Conservation (phyloP, 2,113 vertebrate genomes). For the Sialia sialis region DNA sequence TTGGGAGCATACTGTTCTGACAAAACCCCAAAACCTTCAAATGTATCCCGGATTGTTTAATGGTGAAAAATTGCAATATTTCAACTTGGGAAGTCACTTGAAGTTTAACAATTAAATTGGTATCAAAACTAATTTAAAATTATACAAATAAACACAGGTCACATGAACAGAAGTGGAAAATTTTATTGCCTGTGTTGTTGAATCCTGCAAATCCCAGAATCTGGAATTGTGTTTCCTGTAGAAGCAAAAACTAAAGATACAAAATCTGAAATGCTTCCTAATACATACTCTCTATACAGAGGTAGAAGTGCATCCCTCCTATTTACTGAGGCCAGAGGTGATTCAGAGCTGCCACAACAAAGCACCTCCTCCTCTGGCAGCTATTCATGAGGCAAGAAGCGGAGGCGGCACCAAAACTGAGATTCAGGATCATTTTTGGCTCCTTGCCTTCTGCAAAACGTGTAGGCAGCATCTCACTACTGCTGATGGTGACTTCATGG, state of each 20-base stretch:
- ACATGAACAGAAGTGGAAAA: not conserved
- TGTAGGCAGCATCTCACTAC: not conserved
- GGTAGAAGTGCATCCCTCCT: not conserved
- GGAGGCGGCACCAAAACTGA: not conserved
- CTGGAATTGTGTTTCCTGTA: not conserved
- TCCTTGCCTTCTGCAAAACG: not conserved
- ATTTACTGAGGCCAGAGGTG: not conserved
- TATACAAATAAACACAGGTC: not conserved
- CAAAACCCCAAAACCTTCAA: not conserved
- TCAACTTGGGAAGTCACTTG: not conserved
- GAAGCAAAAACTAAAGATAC: not conserved
- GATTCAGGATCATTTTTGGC: not conserved
- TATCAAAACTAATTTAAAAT: not conserved
- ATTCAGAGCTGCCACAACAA: not conserved
- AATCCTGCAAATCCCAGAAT: not conserved
- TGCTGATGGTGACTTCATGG: not conserved
- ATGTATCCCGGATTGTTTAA: not conserved
- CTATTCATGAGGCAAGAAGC: accelerated
- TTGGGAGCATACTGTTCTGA: not conserved
- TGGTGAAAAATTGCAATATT: not conserved
- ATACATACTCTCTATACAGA: not conserved
- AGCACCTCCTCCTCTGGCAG: not conserved
- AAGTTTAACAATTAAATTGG: not conserved
- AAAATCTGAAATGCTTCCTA: not conserved
- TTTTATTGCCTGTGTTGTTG: not conserved